phyloP scores from a whole-genome alignment of 2,888 invertebrate genomes.

The Chloroclystis v-ata region DNA sequence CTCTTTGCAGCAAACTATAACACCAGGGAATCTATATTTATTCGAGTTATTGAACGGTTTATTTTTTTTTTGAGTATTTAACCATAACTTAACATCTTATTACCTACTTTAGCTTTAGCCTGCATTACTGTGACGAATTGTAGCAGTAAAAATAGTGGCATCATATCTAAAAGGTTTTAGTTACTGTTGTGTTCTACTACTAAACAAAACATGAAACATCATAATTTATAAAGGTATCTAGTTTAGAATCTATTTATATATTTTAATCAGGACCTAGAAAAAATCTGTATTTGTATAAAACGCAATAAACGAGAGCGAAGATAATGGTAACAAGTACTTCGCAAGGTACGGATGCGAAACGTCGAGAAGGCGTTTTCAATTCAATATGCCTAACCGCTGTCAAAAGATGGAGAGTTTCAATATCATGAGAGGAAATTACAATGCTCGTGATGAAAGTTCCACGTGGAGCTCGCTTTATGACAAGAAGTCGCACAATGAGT shows the following conservation, averaged over 20 bases:
- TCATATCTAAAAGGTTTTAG: too few species aligned
- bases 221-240: background rate
- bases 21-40: too few species aligned
- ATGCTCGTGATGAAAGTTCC: conserved; percentile 49
- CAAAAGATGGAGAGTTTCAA: conserved; percentile 50
- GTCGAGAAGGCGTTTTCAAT: conserved; percentile 37
- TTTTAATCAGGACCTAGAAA: conserved; percentile 24
- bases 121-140: too few species aligned
- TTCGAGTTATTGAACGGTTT: too few species aligned
- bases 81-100: too few species aligned
- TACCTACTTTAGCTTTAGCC: too few species aligned
- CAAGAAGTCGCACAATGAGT: conserved; percentile 68
- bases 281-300: conserved; percentile 28
- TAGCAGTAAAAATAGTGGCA: too few species aligned
- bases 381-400: conserved; percentile 39
- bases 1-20: background rate
- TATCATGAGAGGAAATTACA: conserved; percentile 57
- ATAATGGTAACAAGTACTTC: conserved; percentile 19
- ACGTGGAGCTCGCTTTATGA: conserved; percentile 54
- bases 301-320: conserved; percentile 28
- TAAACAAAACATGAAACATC: too few species aligned
- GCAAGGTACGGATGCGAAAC: conserved; percentile 24
- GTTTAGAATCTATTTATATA: conserved; percentile 7
- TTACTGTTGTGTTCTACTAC: too few species aligned
- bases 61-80: background rate